phyloP scores from a whole-genome alignment of 2,113 vertebrate species.

The Mandrillus leucophaeus region DNA sequence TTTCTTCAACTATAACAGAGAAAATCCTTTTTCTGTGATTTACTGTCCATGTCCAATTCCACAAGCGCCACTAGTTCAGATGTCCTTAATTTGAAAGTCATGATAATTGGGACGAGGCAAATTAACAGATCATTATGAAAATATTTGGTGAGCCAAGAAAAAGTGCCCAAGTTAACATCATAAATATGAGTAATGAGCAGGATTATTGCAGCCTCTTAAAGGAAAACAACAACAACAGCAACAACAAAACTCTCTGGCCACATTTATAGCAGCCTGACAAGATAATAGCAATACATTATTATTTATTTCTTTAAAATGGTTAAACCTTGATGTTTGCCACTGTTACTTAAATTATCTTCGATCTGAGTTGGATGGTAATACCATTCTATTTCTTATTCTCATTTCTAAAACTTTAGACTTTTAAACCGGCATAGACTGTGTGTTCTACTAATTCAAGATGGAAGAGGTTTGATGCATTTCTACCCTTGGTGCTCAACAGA shows the following conservation, averaged over 20 bases:
- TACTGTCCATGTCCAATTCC: not conserved
- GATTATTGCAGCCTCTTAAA: not conserved
- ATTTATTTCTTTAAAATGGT: fast-evolving
- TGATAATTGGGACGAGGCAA: fast-evolving
- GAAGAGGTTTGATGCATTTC: not conserved
- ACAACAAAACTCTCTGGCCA: not conserved
- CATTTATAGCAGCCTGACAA: fast-evolving
- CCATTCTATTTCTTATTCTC: not conserved
- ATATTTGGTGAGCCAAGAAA: not conserved
- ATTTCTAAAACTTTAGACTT: not conserved
- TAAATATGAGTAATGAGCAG: not conserved
- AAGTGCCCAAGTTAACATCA: not conserved
- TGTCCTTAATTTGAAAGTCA: not conserved
- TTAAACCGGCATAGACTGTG: fast-evolving
- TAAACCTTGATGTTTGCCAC: not conserved
- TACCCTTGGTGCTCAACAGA: not conserved
- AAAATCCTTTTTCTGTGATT: not conserved
- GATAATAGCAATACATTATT: fast-evolving
- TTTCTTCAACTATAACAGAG: not conserved
- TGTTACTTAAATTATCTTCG: not conserved
- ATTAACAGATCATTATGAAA: not conserved
- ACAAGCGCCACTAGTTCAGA: not conserved
- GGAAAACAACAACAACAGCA: not conserved
- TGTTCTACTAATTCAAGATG: fast-evolving
- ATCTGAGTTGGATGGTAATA: not conserved